Evolutionary conservation across 1,140 invertebrate species (phyloP).

Genomic region (Danaus plexippus): DNA sequence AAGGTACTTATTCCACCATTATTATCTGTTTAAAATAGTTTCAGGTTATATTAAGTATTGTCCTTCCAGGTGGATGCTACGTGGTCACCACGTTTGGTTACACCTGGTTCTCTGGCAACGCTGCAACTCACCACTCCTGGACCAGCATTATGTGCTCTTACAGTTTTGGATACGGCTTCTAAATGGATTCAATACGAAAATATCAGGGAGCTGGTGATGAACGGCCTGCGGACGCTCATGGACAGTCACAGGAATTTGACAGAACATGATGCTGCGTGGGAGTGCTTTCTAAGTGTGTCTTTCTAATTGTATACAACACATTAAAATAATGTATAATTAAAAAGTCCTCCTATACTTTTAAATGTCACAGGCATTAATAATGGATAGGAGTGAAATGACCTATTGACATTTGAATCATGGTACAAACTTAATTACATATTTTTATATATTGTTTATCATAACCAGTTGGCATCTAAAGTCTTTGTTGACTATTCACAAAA

Average conservation of each 20-base stretch:
- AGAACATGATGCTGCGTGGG: constrained; percentile 44
- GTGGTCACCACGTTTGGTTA: constrained; percentile 36
- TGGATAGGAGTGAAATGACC: no score
- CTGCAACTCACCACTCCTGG: constrained; percentile 43
- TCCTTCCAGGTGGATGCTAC: constrained; percentile 35
- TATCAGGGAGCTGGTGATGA: constrained; percentile 32
- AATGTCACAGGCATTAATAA: no score
- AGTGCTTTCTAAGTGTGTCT: constrained; percentile 48
- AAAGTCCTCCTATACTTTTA: no score
- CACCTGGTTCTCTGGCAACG: constrained; percentile 35
- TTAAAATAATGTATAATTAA: no score
- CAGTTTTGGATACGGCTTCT: constrained; percentile 42
- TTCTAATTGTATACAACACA: neutral
- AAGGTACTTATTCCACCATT: constrained; percentile 39
- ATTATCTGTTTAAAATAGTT: constrained; percentile 1
- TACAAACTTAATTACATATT: no score
- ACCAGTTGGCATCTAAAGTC: no score
- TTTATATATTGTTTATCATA: no score
- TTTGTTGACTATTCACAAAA: no score
- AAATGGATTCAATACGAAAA: constrained; percentile 31
- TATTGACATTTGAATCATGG: no score
- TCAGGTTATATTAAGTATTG: neutral
- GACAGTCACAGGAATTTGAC: constrained; percentile 48
- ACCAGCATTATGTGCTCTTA: constrained; percentile 51
- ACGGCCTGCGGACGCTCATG: constrained; percentile 33